Conservation (phyloP, 2,888 invertebrate genomes). For the Amphipoea oculea region DNA sequence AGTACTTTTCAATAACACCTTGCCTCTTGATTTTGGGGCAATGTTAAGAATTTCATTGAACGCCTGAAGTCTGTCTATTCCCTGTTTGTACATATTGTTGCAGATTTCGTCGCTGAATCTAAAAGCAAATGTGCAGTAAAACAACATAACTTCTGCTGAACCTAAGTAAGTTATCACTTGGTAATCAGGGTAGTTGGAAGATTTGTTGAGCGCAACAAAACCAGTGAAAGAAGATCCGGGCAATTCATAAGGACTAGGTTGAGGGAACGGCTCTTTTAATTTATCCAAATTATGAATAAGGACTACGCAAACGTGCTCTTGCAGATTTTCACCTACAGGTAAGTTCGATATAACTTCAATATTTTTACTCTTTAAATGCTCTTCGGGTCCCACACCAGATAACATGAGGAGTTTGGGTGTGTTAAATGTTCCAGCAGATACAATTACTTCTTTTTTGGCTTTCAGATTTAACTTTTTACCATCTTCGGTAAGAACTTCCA, state of each 20-base stretch:
- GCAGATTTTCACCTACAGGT: slow-evolving; percentile 75
- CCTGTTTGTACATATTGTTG: slow-evolving; percentile 59
- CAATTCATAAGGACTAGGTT: slow-evolving; percentile 61
- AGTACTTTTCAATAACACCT: slow-evolving; percentile 62
- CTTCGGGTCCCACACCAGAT: slow-evolving; percentile 74
- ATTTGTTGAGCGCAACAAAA: slow-evolving; percentile 65
- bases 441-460: slow-evolving; percentile 71
- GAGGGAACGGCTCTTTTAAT: slow-evolving; percentile 80
- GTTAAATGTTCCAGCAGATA: slow-evolving; percentile 73
- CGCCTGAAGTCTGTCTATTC: slow-evolving; percentile 55
- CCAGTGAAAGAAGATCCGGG: slow-evolving; percentile 64
- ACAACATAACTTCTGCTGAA: slow-evolving; percentile 56
- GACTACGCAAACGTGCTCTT: slow-evolving; percentile 68
- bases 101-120: slow-evolving; percentile 80
- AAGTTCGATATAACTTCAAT: slow-evolving; percentile 71
- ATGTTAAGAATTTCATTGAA: slow-evolving; percentile 65
- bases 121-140: slow-evolving; percentile 84
- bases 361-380: slow-evolving; percentile 68
- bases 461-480: slow-evolving; percentile 61
- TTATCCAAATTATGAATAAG: slow-evolving; percentile 63
- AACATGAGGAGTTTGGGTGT: slow-evolving; percentile 74
- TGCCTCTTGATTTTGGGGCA: slow-evolving; percentile 81
- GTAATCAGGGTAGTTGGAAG: slow-evolving; percentile 65
- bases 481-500: slow-evolving; percentile 60
- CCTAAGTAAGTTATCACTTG: slow-evolving; percentile 60